Evolutionary conservation across 2,113 vertebrate species (phyloP).

Genomic region (Epinephelus moara): DNA sequence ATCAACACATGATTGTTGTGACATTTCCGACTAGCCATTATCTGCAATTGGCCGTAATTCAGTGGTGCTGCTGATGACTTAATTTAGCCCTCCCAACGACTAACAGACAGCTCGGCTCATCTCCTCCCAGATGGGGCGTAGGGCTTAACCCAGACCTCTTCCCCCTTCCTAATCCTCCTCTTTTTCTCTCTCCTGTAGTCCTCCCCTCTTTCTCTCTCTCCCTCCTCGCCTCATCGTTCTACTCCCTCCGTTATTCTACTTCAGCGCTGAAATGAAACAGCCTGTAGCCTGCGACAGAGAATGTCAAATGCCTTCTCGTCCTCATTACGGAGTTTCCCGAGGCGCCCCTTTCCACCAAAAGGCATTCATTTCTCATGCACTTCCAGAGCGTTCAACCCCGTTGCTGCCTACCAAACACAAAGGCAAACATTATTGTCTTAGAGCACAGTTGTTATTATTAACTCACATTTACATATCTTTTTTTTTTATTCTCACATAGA

Average conservation of each 20-base stretch:
- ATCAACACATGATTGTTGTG: slow-evolving; percentile 69
- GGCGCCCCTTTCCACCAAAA: slow-evolving; percentile 49
- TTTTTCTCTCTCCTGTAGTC: slow-evolving; percentile 22
- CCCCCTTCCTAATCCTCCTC: slow-evolving; percentile 50
- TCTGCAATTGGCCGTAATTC: slow-evolving; percentile 61
- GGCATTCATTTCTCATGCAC: slow-evolving; percentile 48
- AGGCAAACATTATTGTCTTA: slow-evolving; percentile 36
- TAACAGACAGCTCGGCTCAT: slow-evolving; percentile 40
- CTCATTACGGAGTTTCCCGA: slow-evolving; percentile 68
- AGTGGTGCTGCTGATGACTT: slow-evolving; percentile 51
- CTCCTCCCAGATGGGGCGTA: slow-evolving; percentile 61
- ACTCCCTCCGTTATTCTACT: slow-evolving; percentile 22
- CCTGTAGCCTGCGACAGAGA: slow-evolving; percentile 51
- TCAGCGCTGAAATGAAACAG: slow-evolving; percentile 45
- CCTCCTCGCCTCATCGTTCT: neutral
- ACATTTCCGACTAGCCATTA: slow-evolving; percentile 69
- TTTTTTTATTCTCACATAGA: neutral
- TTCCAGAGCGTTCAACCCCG: slow-evolving; percentile 33
- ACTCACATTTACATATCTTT: slow-evolving; percentile 16
- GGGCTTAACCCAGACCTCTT: slow-evolving; percentile 49
- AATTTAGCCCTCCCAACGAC: slow-evolving; percentile 13
- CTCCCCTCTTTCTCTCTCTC: slow-evolving; percentile 3
- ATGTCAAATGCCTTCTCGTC: slow-evolving; percentile 60
- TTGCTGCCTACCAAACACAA: slow-evolving; percentile 41
- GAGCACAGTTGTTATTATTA: slow-evolving; percentile 35